phyloP scores from a whole-genome alignment of 2,113 vertebrate genomes.

The Aldabrachelys gigantea region DNA sequence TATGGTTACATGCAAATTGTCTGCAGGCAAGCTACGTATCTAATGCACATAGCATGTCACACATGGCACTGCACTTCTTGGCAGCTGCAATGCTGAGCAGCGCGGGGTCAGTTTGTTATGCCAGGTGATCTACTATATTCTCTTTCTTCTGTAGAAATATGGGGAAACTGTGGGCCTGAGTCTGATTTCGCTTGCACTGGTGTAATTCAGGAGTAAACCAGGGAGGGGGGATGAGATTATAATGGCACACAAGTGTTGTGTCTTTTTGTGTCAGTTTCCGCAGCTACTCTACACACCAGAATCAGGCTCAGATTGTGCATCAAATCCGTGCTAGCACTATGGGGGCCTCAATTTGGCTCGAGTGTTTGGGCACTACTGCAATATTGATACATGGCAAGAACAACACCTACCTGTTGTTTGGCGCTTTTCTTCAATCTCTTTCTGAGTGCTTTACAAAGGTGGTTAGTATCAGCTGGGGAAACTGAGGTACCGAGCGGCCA shows the following conservation, averaged over 20 bases:
- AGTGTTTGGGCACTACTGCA: fast-evolving
- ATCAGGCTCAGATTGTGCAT: not conserved
- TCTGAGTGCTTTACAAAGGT: not conserved
- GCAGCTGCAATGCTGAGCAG: not conserved
- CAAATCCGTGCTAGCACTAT: not conserved
- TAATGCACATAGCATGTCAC: not conserved
- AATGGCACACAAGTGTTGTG: not conserved
- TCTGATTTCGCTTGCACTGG: fast-evolving
- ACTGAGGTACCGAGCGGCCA: not conserved
- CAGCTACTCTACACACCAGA: not conserved
- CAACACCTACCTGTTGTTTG: not conserved
- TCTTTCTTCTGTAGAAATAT: too few relatives aligned
- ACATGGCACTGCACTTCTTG: not conserved
- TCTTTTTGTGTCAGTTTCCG: not conserved
- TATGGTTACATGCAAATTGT: not conserved
- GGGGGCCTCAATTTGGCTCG: fast-evolving
- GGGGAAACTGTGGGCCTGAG: fast-evolving
- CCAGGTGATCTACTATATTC: too few relatives aligned
- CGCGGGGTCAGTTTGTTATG: not conserved
- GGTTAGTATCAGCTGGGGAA: not conserved
- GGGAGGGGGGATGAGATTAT: fast-evolving
- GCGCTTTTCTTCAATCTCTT: not conserved
- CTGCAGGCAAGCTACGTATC: not conserved
- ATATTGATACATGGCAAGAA: not conserved
- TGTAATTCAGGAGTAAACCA: not conserved